Evolutionary conservation across 1,140 invertebrate species (phyloP).

Genomic region (Cylas formicarius): DNA sequence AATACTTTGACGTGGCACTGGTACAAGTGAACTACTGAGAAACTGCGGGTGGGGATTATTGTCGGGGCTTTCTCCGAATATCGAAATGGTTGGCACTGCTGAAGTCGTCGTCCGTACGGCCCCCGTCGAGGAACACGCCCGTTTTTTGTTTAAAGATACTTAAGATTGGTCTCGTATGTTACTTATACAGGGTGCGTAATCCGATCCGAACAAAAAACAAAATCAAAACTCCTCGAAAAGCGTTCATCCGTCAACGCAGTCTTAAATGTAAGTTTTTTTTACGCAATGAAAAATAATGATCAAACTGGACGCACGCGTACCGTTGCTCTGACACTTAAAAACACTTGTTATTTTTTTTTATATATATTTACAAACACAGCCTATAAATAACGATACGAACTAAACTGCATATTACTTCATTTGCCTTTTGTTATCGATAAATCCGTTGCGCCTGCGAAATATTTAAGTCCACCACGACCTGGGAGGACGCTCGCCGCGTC

Average conservation of each 20-base stretch:
- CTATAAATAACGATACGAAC: conserved; percentile 33
- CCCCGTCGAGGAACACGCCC: not conserved
- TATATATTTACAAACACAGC: conserved; percentile 40
- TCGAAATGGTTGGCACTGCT: too few relatives aligned
- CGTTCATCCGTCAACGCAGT: conserved; percentile 23
- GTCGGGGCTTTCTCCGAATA: too few relatives aligned
- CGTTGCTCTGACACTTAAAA: conserved; percentile 33
- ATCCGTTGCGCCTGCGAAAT: conserved; percentile 1
- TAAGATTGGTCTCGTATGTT: conserved; percentile 19
- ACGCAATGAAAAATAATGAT: conserved; percentile 19
- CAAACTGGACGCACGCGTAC: conserved; percentile 19
- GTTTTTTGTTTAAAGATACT: conserved; percentile 17
- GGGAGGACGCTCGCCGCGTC: not conserved
- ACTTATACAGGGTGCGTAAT: not conserved
- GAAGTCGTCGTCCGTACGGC: not conserved
- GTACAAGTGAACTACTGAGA: not conserved
- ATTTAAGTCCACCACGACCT: conserved; percentile 6
- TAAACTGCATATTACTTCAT: conserved; percentile 8
- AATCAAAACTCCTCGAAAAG: conserved; percentile 5
- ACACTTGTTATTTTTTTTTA: conserved; percentile 10
- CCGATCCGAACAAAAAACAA: not conserved
- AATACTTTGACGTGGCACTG: not conserved
- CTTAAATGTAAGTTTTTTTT: conserved; percentile 34
- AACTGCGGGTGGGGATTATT: too few relatives aligned
- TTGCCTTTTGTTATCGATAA: conserved; percentile 2